Base-by-base conservation (phyloP, 2,888 invertebrate species). In the Phania funesta region DNA sequence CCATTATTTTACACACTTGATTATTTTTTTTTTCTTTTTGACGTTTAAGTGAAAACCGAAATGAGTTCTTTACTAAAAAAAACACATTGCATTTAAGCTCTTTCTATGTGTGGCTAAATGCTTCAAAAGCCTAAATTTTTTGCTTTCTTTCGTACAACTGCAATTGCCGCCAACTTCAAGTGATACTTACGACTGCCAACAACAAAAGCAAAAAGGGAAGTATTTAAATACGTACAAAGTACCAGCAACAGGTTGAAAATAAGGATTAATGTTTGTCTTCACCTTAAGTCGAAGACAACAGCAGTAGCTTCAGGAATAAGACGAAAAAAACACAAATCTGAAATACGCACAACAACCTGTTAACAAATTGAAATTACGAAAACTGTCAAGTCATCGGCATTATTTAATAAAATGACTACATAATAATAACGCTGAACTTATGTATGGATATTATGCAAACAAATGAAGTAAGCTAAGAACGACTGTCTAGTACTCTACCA, bases 311-410 rank as follows among this genome's bases (percentile, higher is more conserved):
- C n/a, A 54, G n/a, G 52, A 32, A 18, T n/a, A n/a, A 60, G 5
- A 16, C 46, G 41, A 65, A 18, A 68, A 32, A 56, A 50, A 41
- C 50, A 68, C 38, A 4, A 20, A 44, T 8, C 16, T 46, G 44
- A 46, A 56, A 56, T 18, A 54, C 35, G 16, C 58, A 65, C 64
- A 80, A 60, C 60, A 29, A 75, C 67, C 71, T 60, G 82, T 78
- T 82, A 82, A 82, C 78, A 78, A 82, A 78, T 83, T 75, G 70
- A 67, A 83, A 84, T 81, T 84, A 64, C 85, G 81, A 86, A 89
- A 88, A 86, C 86, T 88, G 88, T 88, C 88, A 87, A 89, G 89
- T 89, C 89, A 89, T 89, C 87, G 89, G 87, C 88, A 88, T 86
- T 87, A 86, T 88, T 89, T 87, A 89, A 89, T 87, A 87, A 80